Conservation (phyloP, 2,888 invertebrate genomes). For the Agrotis segetum region DNA sequence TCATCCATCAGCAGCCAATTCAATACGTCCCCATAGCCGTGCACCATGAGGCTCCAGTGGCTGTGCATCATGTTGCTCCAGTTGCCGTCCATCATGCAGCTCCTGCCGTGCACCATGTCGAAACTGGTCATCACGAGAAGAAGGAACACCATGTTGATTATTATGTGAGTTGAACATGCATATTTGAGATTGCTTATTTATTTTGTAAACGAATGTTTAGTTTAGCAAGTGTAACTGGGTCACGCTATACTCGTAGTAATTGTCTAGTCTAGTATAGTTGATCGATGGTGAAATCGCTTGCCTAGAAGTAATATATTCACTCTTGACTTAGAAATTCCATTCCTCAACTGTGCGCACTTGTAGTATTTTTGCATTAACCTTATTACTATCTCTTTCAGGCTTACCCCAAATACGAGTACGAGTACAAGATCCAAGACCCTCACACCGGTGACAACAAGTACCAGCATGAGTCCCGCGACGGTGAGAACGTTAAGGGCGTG, state of each 20-base stretch:
- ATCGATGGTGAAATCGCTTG: too few species aligned
- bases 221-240: neutral
- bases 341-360: too few species aligned
- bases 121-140: conserved; percentile 37
- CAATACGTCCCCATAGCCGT: conserved; percentile 53
- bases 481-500: conserved; percentile 90
- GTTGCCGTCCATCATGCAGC: conserved; percentile 27
- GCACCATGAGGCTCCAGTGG: conserved; percentile 54
- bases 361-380: too few species aligned
- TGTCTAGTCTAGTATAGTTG: neutral
- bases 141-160: conserved; percentile 70
- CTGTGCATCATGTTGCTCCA: conserved; percentile 53
- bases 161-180: conserved; percentile 70
- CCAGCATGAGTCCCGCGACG: conserved; percentile 89
- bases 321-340: too few species aligned
- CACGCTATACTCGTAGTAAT: neutral
- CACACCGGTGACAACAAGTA: conserved; percentile 91
- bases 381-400: conserved; percentile 67
- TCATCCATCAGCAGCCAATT: conserved; percentile 55
- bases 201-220: neutral
- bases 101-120: conserved; percentile 39
- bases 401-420: conserved; percentile 89
- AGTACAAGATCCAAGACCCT: conserved; percentile 88
- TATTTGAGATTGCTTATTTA: neutral
- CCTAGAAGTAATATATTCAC: too few species aligned